phyloP scores from a whole-genome alignment of 2,113 vertebrate species.

The Serilophus lunatus region DNA sequence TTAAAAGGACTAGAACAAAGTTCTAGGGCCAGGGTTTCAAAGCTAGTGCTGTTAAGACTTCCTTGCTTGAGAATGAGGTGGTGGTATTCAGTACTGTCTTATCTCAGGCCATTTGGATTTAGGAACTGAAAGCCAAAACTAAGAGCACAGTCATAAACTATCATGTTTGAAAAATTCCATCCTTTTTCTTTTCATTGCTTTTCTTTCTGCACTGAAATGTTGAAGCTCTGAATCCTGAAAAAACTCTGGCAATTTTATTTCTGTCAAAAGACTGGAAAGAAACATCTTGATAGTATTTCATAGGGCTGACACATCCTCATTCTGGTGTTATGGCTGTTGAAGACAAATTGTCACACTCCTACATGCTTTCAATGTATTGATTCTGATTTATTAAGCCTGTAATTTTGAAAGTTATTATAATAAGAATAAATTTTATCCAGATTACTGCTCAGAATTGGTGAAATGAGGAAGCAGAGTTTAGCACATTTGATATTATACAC shows the following conservation, averaged over 20 bases:
- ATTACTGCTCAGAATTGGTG: not conserved
- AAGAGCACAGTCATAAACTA: not conserved
- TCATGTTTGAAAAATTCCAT: not conserved
- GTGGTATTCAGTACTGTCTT: not conserved
- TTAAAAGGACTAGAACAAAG: not conserved
- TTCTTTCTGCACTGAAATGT: not conserved
- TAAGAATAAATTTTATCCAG: not conserved
- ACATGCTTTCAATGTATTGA: not conserved
- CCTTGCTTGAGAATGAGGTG: not conserved
- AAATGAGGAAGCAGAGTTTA: not conserved
- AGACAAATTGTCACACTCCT: slow-evolving; percentile 15
- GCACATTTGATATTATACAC: not conserved
- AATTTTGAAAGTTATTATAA: not conserved
- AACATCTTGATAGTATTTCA: not conserved
- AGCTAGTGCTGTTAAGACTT: not conserved
- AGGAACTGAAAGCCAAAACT: not conserved
- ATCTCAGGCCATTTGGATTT: not conserved
- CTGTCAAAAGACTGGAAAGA: not conserved
- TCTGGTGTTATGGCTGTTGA: not conserved
- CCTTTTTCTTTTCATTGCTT: not conserved
- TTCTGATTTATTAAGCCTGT: not conserved
- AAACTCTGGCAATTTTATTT: not conserved
- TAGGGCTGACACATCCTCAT: not conserved
- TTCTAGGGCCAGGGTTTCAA: not conserved
- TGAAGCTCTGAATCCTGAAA: not conserved